Evolutionary conservation across 1,140 invertebrate species (phyloP), one percentile per base, ranked within the genome.

Genomic region (Cydia strobilella): DNA sequence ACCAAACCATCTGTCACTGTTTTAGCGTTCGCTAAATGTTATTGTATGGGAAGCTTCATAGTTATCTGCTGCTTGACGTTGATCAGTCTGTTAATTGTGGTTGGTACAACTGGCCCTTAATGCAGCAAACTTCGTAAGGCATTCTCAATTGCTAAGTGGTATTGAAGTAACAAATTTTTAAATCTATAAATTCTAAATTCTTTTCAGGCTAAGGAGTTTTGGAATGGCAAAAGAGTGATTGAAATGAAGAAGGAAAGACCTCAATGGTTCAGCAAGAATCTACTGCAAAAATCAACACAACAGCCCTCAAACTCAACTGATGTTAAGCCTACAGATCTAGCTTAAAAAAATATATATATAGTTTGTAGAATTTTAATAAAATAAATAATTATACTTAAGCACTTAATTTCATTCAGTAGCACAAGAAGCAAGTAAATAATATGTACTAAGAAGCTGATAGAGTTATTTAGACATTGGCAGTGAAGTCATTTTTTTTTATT

Each of bases 271-370:
- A 91, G 95, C 80, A 95, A 95, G 85, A 98, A 98, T 93, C 93
- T 98, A 62, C 84, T 98, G 25, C 95, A 97, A 82, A 96, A 96
- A 88, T 95, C 95, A 27, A 96, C 96, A 23, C 94, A 96, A 80
- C 93, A 95, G 79, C 93, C 94, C 25, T 94, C 95, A 1, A 91
- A 94, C 27, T 94, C 94, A 10, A 96, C 94, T 80, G 95, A 96
- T 90, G 94, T 96, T 2, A 96, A 97, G 88, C 96, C 96, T 59
- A 94, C 95, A 23, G 94, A 96, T 79, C 91, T 97, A 85, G 96
- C 95, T 45, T 97, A 94, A 91, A 78, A 27, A 39, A 72, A 48
- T 13, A 65, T 20, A 51, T 2, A 35, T 20, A 45, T 48, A 72
- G 35, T 13, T 23, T 72, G 42, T 72, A 51, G 45, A 51, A 25